Evolutionary conservation across 2,888 invertebrate species (phyloP), one percentile per base, ranked within the genome.

Genomic region (Watsonalla binaria): DNA sequence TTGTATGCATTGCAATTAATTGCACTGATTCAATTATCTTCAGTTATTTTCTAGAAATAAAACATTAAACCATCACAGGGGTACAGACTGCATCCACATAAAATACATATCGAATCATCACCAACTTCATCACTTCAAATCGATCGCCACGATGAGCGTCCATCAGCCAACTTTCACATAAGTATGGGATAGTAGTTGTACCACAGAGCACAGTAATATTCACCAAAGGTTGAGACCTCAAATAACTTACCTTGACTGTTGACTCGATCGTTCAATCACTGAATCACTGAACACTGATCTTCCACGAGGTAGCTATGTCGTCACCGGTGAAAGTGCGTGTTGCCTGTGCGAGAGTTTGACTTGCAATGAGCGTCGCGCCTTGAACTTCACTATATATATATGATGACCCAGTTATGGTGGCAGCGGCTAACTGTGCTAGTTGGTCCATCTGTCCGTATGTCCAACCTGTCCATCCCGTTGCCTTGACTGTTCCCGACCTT

Each of bases 381-480:
- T 95, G 94, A 95, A 95, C 95, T 95, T 95, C 93, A 91, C 92
- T 93, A 92, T 95, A 94, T 95, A 95, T 95, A 95, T 95, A 95
- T 89, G 87, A 87, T 94, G 95, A 95, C 95, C 95, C 93, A 95
- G 94, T 93, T 95, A 84, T 80, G 67, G 92, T 92, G 93, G 80
- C 74, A 70, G 71, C 76, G 73, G 79, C 73, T 90, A 88, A 88
- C 89, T 90, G 89, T 89, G 86, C 82, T 84, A 82, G 81, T 80
- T 72, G 76, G 80, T 75, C 75, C 67, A 74, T 74, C 75, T 72
- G 78, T 73, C 76, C 72, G 72, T 76, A 69, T 72, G 78, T 74
- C 76, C 80, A 77, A 84, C 82, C 81, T 78, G 84, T 78, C 77
- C 75, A 81, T 87, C 87, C 86, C 82, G 83, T 82, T 82, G 78